Evolutionary conservation across 2,888 invertebrate species (phyloP).

Genomic region (Ethmia dodecea): DNA sequence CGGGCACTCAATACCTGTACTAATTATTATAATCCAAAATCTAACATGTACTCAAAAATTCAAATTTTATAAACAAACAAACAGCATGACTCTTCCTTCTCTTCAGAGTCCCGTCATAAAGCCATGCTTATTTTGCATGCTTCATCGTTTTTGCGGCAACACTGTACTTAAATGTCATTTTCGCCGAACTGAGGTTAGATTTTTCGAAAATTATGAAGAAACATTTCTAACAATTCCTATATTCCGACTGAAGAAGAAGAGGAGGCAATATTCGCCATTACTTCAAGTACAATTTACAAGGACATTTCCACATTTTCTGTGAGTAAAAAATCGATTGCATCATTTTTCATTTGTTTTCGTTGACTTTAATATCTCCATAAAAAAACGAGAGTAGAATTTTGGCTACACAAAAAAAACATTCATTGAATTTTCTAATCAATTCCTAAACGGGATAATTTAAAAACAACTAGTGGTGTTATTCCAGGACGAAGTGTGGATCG

Average conservation of each 20-base stretch:
- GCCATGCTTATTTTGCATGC: too few relatives aligned
- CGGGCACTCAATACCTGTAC: too few relatives aligned
- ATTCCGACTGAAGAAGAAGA: conserved; percentile 1
- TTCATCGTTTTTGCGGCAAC: too few relatives aligned
- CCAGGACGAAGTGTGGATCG: conserved; percentile 44
- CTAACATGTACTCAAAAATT: too few relatives aligned
- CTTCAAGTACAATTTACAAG: not conserved
- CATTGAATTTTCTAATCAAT: not conserved
- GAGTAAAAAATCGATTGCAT: conserved; percentile 25
- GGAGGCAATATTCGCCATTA: not conserved
- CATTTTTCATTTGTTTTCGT: conserved; percentile 43
- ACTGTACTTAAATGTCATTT: conserved; percentile 14
- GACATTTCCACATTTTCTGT: not conserved
- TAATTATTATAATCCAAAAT: too few relatives aligned
- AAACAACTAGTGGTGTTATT: conserved; percentile 58
- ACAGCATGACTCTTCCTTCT: too few relatives aligned
- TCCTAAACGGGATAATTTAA: conserved; percentile 17
- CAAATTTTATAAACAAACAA: too few relatives aligned
- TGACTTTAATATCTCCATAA: not conserved
- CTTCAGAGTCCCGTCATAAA: too few relatives aligned
- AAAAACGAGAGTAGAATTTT: not conserved
- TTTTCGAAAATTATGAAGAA: conserved; percentile 9
- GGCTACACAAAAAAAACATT: not conserved
- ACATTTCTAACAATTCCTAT: not conserved
- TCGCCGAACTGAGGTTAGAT: conserved; percentile 19